Percentiles rank a stretch among this genome's conserved stretches.
phyloP scores from a whole-genome alignment of 2,888 invertebrate genomes.

The Eupelmus urozonus region DNA sequence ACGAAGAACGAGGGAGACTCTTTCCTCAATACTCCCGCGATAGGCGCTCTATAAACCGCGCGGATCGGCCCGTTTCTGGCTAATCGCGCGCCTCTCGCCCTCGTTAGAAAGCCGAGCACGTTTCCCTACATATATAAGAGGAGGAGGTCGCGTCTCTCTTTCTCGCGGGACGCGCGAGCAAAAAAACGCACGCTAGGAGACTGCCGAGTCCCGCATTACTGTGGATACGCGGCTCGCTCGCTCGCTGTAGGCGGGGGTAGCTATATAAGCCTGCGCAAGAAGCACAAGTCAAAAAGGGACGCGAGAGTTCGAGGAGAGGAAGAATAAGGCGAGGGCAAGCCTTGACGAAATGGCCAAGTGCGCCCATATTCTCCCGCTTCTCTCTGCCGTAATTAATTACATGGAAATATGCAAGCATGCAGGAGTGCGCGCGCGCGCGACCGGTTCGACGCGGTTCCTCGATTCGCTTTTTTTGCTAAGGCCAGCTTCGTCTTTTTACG shows the following conservation, averaged over 20 bases:
- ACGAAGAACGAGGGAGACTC: not conserved
- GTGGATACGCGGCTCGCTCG: not conserved
- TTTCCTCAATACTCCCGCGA: no score
- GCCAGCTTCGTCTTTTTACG: conserved; percentile 27
- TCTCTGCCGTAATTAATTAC: conserved; percentile 41
- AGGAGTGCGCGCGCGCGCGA: not conserved
- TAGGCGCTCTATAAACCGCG: no score
- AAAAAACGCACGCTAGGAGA: not conserved
- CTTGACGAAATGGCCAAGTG: not conserved
- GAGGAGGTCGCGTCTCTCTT: not conserved
- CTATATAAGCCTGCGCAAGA: no score
- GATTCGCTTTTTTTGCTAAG: not conserved
- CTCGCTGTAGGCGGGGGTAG: not conserved
- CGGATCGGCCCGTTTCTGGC: conserved; percentile 16
- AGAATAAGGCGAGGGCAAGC: no score
- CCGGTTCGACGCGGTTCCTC: conserved; percentile 28
- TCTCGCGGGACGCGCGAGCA: conserved; percentile 18
- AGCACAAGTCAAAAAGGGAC: not conserved
- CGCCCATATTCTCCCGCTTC: not conserved
- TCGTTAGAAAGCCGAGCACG: conserved; percentile 33
- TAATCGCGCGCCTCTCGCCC: not conserved
- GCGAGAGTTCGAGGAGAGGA: not conserved
- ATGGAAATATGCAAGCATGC: conserved; percentile 48
- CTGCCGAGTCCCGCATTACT: no score
- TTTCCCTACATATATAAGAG: no score